Conservation (phyloP, 2,113 vertebrate genomes). For the Sarotherodon lohbergeri region DNA sequence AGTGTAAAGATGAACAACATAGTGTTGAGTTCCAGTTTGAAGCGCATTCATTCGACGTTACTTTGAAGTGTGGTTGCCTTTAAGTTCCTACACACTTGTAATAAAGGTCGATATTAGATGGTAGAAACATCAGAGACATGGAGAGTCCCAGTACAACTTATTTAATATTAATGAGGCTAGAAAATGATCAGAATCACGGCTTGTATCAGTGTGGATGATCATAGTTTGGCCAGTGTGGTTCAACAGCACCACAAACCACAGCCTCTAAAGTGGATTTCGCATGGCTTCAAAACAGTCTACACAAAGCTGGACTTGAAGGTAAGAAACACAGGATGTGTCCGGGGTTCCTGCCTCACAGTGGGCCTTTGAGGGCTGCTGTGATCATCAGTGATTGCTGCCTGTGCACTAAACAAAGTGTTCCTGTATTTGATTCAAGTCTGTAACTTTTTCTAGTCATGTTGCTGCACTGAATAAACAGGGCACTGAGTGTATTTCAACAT, state of each 20-base stretch:
- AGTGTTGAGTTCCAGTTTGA: background rate
- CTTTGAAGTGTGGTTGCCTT: background rate
- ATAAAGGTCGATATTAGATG: background rate
- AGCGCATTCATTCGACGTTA: background rate
- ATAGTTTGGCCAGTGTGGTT: background rate
- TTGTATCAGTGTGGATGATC: background rate
- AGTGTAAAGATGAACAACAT: background rate
- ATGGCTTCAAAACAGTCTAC: background rate
- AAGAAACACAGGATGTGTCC: background rate
- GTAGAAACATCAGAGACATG: rapidly evolving
- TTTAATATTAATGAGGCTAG: background rate
- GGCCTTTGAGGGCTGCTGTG: background rate
- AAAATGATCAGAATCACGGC: background rate
- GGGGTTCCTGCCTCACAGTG: rapidly evolving
- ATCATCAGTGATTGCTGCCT: background rate
- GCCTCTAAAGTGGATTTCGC: background rate
- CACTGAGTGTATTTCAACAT: background rate
- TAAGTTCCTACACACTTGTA: too few relatives aligned
- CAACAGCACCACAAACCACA: background rate
- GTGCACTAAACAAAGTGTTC: background rate
- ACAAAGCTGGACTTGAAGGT: background rate
- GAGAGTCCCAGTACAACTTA: background rate
- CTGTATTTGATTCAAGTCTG: background rate
- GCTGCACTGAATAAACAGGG: background rate
- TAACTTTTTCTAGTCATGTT: background rate